Evolutionary conservation across 2,888 invertebrate species (phyloP).

Genomic region (Diaphora mendica): DNA sequence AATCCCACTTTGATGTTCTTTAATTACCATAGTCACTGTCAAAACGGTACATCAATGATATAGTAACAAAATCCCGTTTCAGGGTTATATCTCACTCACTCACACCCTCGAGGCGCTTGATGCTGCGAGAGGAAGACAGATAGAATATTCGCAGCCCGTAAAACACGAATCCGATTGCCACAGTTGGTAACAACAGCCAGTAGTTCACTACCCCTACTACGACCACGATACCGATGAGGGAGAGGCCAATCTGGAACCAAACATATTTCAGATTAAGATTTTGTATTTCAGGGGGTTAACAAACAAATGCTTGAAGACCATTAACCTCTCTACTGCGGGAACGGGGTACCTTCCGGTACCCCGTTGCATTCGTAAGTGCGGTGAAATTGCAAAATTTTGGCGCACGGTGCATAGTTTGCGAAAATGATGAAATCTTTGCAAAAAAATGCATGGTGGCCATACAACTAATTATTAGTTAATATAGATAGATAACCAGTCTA

Average conservation of each 20-base stretch:
- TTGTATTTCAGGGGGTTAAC: background rate
- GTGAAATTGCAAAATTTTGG: too few relatives aligned
- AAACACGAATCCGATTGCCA: conserved; percentile 90
- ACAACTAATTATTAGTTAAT: too few relatives aligned
- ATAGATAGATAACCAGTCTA: too few relatives aligned
- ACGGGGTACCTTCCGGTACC: too few relatives aligned
- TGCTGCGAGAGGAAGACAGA: conserved; percentile 91
- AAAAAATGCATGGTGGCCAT: too few relatives aligned
- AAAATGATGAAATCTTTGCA: too few relatives aligned
- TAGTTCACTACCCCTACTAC: conserved; percentile 92
- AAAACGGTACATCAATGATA: background rate
- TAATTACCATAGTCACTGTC: background rate
- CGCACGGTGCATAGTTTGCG: too few relatives aligned
- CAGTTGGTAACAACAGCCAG: conserved; percentile 90
- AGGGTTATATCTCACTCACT: conserved; percentile 88
- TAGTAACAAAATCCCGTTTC: conserved; percentile 29
- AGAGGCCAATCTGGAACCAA: conserved; percentile 90
- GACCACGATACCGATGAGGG: conserved; percentile 92
- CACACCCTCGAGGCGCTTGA: conserved; percentile 93
- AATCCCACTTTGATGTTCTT: background rate
- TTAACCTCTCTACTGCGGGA: too few relatives aligned
- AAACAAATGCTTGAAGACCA: background rate
- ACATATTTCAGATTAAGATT: background rate
- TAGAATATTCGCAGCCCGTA: conserved; percentile 91
- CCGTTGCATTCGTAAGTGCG: too few relatives aligned